These are phyloP conservation scores for Drosophila acutilabella DNA, from an alignment of 2,888 invertebrate species.

Conservation along the genomic window DNA sequence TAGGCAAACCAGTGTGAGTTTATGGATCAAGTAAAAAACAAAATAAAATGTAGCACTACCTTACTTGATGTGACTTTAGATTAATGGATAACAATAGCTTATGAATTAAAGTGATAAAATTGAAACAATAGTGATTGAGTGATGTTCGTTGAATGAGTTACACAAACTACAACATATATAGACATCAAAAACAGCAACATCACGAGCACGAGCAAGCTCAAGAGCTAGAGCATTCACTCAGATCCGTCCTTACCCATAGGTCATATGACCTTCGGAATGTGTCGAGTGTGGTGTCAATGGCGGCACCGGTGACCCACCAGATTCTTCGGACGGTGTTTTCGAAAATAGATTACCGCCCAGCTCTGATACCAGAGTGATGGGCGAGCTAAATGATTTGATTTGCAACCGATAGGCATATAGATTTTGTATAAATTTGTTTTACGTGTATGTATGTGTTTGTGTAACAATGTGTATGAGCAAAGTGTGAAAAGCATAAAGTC, in stretches of 20 bases:
- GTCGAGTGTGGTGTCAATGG: conserved; percentile 87
- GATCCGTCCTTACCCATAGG: conserved; percentile 84
- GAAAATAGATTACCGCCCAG: conserved; percentile 97
- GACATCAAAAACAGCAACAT: conserved; percentile 35
- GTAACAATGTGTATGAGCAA: conserved; percentile 25
- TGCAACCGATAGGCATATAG: not conserved
- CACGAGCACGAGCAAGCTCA: conserved; percentile 46
- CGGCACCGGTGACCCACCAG: conserved; percentile 89
- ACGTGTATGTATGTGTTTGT: conserved; percentile 13
- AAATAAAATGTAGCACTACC: conserved; percentile 22
- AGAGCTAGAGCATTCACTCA: conserved; percentile 32
- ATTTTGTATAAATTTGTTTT: conserved; percentile 12
- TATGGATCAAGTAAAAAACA: conserved; percentile 29
- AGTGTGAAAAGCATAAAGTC: conserved; percentile 51
- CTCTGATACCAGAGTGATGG: conserved; percentile 97
- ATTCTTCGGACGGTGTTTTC: conserved; percentile 96
- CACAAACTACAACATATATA: conserved; percentile 38
- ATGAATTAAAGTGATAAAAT: conserved; percentile 8
- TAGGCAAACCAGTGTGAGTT: conserved; percentile 11
- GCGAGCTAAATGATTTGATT: conserved; percentile 88
- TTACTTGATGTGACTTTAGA: conserved; percentile 15
- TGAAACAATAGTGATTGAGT: not conserved
- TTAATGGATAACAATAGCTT: not conserved
- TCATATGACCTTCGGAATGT: conserved; percentile 87
- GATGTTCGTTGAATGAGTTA: conserved; percentile 28